Evolutionary conservation across 2,888 invertebrate genomes (phyloP).

Genomic region (Callinectes sapidus): DNA sequence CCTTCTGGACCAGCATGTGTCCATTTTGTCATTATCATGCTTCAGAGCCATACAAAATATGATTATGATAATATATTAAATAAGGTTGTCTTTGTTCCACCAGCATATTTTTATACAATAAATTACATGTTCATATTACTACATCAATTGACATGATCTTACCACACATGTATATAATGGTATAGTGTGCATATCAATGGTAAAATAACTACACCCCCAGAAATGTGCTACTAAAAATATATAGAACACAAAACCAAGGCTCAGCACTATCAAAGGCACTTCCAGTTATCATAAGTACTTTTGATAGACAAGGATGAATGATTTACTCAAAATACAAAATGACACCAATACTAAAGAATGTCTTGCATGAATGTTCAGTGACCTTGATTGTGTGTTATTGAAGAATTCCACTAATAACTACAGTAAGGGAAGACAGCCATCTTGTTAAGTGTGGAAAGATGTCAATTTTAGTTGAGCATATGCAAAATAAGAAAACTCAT

Average conservation of each 20-base stretch:
- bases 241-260: conserved; percentile 10
- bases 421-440: conserved; percentile 9
- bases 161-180: neutral
- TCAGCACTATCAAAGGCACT: neutral
- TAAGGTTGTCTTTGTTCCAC: conserved; percentile 14
- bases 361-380: neutral
- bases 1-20: neutral
- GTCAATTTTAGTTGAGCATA: neutral
- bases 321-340: neutral
- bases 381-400: neutral
- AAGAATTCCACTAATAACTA: neutral
- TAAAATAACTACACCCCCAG: neutral
- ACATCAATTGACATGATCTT: neutral
- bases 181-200: neutral
- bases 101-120: neutral
- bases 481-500: neutral
- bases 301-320: neutral
- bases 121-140: neutral
- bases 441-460: neutral
- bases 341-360: neutral
- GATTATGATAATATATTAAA: neutral
- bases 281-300: neutral
- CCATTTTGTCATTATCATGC: neutral
- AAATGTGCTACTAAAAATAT: neutral
- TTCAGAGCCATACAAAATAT: neutral